Evolutionary conservation across 2,797 vertebrate genomes (phyloP).

Genomic region (Danio aesculapii): DNA sequence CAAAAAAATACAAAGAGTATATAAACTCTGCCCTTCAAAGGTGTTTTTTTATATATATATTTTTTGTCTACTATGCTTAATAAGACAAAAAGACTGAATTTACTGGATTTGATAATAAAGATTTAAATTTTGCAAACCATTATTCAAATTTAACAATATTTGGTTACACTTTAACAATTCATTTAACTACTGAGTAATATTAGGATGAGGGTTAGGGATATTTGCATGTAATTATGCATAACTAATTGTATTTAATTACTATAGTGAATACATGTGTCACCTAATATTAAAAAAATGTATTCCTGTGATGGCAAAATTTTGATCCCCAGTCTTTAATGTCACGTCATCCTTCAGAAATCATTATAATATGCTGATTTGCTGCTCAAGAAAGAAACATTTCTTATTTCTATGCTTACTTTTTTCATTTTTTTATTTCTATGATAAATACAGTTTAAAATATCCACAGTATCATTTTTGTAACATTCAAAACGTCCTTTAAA

Average conservation of each 20-base stretch:
- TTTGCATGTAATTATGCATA: too few species aligned
- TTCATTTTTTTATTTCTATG: not conserved
- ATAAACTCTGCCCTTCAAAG: not conserved
- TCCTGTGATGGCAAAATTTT: not conserved
- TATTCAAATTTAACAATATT: too few species aligned
- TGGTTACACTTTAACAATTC: too few species aligned
- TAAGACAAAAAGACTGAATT: not conserved
- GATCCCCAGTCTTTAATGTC: not conserved
- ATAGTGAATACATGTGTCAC: too few species aligned
- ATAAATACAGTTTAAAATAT: not conserved
- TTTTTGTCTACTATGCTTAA: not conserved
- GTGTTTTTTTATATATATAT: not conserved
- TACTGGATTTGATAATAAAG: not conserved
- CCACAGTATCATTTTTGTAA: not conserved
- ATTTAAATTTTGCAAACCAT: too few species aligned
- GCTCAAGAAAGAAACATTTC: too few species aligned
- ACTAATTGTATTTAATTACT: too few species aligned
- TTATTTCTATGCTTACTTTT: not conserved
- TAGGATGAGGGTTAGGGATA: too few species aligned
- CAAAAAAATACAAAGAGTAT: not conserved
- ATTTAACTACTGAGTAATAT: too few species aligned
- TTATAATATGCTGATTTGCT: too few species aligned
- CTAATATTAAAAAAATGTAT: too few species aligned
- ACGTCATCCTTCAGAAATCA: not conserved
- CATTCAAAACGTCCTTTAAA: not conserved